phyloP scores from a whole-genome alignment of 2,797 vertebrate species.

The Molossus alvarezi region DNA sequence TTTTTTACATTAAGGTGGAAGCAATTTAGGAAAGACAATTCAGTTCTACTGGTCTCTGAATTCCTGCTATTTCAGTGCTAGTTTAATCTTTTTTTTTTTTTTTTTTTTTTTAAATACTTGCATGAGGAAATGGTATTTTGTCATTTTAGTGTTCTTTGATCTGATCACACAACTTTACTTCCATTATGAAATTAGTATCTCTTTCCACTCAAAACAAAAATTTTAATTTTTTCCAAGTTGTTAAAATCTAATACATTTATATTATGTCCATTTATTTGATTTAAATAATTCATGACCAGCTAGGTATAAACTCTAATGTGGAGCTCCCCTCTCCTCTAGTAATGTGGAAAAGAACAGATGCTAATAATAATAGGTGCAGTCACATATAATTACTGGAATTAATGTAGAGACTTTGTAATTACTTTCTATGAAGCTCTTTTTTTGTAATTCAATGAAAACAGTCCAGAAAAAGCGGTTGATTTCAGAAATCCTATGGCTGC shows the following conservation, averaged over 20 bases:
- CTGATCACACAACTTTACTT: constrained; percentile 11
- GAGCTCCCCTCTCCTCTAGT: constrained; percentile 51
- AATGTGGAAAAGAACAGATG: constrained; percentile 66
- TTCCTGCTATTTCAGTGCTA: not conserved
- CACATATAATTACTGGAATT: constrained; percentile 84
- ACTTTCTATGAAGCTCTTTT: constrained; percentile 70
- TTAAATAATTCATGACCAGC: constrained; percentile 59
- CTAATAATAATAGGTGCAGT: constrained; percentile 80
- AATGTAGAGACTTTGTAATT: constrained; percentile 83
- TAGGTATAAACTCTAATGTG: constrained; percentile 59
- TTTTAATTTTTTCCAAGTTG: constrained; percentile 14
- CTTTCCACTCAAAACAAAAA: not conserved
- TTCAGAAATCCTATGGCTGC: constrained; percentile 70
- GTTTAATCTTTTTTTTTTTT: not conserved
- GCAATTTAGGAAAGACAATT: not conserved
- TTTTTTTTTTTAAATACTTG: not conserved
- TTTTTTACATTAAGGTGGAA: not conserved
- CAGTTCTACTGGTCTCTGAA: not conserved
- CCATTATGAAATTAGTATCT: not conserved
- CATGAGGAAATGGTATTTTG: not conserved
- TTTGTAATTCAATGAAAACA: constrained; percentile 66
- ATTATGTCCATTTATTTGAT: constrained; percentile 68
- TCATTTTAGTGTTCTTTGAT: constrained; percentile 31
- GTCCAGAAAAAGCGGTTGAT: constrained; percentile 78
- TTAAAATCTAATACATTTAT: constrained; percentile 54